Conservation (phyloP, 2,797 vertebrate species). For the Streptopelia turtur region DNA sequence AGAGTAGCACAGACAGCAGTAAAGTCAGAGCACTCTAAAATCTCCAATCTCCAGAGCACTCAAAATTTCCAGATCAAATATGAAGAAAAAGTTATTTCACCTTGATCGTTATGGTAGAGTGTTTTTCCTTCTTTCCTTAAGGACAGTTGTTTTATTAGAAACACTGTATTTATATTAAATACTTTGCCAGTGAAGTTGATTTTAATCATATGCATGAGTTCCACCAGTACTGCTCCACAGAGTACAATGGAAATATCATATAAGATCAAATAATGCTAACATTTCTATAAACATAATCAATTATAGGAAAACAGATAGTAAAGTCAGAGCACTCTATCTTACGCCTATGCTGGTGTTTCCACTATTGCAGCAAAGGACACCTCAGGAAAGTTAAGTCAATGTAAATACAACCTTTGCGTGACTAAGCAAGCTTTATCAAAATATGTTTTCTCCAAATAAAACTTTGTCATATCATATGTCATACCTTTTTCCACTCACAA, state of each 20-base stretch:
- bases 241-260: not conserved
- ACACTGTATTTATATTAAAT: not conserved
- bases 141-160: not conserved
- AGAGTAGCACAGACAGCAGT: not conserved
- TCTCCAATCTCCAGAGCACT: not conserved
- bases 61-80: slow-evolving; percentile 16
- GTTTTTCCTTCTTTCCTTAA: not conserved
- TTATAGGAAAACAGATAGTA: not conserved
- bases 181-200: not conserved
- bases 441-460: not conserved
- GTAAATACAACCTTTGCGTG: not conserved
- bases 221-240: not conserved
- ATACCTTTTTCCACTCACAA: not conserved
- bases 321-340: not conserved
- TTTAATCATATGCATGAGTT: slow-evolving; percentile 43
- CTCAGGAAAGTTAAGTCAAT: not conserved
- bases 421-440: not conserved
- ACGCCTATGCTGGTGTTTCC: not conserved
- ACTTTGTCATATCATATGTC: not conserved
- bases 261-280: not conserved
- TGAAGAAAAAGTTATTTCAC: slow-evolving; percentile 5
- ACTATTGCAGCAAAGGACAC: not conserved
- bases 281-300: not conserved
- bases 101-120: not conserved
- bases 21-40: no score